Evolutionary conservation across 1,140 invertebrate genomes (phyloP).

Genomic region (Littorina saxatilis): DNA sequence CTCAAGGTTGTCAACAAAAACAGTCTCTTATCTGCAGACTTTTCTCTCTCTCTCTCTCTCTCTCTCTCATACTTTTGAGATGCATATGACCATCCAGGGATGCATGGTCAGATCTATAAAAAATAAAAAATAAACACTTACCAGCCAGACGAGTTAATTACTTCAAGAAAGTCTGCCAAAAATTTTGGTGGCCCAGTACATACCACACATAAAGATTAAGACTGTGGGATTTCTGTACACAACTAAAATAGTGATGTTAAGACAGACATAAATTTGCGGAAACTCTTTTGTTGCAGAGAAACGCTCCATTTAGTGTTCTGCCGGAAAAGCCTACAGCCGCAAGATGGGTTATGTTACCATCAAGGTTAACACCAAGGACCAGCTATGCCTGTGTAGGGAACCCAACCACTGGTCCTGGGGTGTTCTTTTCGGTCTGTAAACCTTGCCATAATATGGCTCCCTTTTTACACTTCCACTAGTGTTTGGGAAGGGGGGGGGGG

Average conservation of each 20-base stretch:
- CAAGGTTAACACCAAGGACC: conserved; percentile 20
- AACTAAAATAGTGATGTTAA: not conserved
- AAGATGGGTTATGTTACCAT: conserved; percentile 38
- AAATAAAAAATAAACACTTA: not conserved
- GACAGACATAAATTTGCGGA: not conserved
- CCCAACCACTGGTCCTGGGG: conserved; percentile 34
- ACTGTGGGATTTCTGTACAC: no score
- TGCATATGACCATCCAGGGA: no score
- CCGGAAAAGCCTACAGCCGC: no score
- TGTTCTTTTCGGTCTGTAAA: not conserved
- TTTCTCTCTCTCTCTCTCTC: no score
- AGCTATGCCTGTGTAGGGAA: conserved; percentile 24
- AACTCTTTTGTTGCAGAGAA: not conserved
- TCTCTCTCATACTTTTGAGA: no score
- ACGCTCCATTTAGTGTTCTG: not conserved
- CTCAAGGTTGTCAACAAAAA: no score
- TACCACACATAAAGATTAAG: no score
- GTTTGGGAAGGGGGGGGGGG: no score
- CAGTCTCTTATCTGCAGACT: no score
- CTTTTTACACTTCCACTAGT: not conserved
- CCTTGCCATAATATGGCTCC: not conserved
- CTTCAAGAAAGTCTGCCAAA: no score
- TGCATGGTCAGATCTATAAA: not conserved
- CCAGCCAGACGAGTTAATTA: not conserved
- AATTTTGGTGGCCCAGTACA: no score